Conservation (phyloP, 2,113 vertebrate genomes). For the Brienomyrus brachyistius region DNA sequence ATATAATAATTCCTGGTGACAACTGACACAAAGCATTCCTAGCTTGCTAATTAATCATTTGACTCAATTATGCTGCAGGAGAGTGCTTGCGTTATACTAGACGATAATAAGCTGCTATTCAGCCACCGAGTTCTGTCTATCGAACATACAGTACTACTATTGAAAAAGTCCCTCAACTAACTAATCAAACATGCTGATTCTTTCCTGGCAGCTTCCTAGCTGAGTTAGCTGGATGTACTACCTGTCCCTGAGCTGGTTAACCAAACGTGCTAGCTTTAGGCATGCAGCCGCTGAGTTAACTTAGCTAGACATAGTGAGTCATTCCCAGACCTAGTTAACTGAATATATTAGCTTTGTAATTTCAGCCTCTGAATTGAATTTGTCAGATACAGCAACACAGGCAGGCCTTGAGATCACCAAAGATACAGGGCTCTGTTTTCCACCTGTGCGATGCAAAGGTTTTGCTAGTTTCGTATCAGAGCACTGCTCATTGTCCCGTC, state of each 20-base stretch:
- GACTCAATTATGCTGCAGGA: not conserved
- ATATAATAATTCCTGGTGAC: not conserved
- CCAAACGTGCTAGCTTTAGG: not conserved
- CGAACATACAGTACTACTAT: too few relatives aligned
- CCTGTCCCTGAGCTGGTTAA: not conserved
- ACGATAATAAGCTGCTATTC: not conserved
- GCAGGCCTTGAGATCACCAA: too few relatives aligned
- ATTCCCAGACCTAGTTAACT: not conserved
- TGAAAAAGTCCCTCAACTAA: too few relatives aligned
- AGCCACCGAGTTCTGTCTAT: not conserved
- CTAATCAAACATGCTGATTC: too few relatives aligned
- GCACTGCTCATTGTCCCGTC: too few relatives aligned
- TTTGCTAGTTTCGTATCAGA: too few relatives aligned
- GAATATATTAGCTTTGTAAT: not conserved
- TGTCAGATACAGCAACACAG: not conserved
- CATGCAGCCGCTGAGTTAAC: not conserved
- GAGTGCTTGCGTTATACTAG: not conserved
- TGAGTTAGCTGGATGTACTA: too few relatives aligned
- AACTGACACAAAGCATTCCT: not conserved
- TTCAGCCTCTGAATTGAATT: not conserved
- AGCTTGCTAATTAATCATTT: not conserved
- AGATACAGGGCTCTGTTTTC: too few relatives aligned
- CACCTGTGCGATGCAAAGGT: too few relatives aligned
- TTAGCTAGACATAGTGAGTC: not conserved
- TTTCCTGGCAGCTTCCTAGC: too few relatives aligned